These are phyloP conservation scores for Plagiodera versicolora DNA, from an alignment of 2,888 invertebrate genomes.

Conservation along the genomic window DNA sequence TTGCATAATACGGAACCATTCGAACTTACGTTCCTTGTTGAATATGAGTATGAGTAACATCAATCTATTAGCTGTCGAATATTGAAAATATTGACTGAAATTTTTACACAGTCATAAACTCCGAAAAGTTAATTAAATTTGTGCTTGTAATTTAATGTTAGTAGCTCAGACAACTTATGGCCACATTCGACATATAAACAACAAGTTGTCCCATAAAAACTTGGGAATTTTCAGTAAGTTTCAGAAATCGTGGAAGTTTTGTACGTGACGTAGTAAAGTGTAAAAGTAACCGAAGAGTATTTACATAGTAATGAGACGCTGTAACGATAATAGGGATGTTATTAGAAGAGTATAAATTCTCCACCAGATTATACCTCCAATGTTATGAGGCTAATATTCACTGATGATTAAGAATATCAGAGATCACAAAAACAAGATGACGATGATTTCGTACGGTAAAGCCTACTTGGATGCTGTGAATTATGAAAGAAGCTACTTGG, in stretches of 20 bases:
- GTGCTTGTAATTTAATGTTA: neutral
- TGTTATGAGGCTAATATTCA: too few relatives aligned
- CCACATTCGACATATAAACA: constrained; percentile 33
- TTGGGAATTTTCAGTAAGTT: constrained; percentile 33
- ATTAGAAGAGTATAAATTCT: neutral
- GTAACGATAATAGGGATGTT: neutral
- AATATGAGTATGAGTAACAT: too few relatives aligned
- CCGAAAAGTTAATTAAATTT: neutral
- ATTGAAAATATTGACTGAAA: too few relatives aligned
- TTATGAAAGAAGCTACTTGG: neutral
- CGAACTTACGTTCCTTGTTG: too few relatives aligned
- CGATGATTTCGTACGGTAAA: neutral
- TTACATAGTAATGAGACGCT: neutral
- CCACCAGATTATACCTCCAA: too few relatives aligned
- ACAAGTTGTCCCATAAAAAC: constrained; percentile 43
- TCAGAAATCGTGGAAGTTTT: constrained; percentile 9
- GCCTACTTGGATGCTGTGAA: neutral
- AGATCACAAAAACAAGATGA: too few relatives aligned
- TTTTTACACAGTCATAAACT: neutral
- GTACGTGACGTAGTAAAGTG: constrained; percentile 14
- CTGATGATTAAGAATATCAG: too few relatives aligned
- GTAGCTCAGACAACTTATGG: neutral
- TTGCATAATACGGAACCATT: too few relatives aligned
- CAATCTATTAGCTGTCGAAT: too few relatives aligned
- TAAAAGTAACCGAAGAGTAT: neutral